Base-by-base conservation (phyloP, 2,888 invertebrate species). In the Hypomecis atomaria region DNA sequence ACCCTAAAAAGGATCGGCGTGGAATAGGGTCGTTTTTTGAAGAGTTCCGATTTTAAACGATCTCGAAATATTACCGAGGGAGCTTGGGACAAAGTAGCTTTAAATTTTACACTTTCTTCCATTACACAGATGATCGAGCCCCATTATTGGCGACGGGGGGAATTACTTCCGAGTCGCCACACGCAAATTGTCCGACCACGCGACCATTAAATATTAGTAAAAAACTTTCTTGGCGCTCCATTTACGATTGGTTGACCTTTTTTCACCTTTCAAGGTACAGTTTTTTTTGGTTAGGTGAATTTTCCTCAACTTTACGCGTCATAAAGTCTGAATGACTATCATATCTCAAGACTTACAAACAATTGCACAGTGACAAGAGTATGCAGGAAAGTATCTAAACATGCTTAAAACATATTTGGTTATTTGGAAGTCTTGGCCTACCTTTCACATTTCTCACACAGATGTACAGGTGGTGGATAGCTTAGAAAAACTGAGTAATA, bases 151-250 rank as follows among this genome's bases (percentile, higher is more conserved):
- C 76, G 77, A 78, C 75, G 75, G 74, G 79, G 81, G 78, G 84
- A 84, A 86, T 86, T 84, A 79, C 82, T 84, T 85, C 83, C 81
- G 82, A 83, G 74, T 80, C 75, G 77, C 77, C 78, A 77, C 83
- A 84, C 83, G 83, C 81, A 81, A 82, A 79, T 77, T 65, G 74
- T 59, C 65, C 68, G 48, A 63, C 70, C 67, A 68, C 65, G 65
- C 67, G 62, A 63, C 68, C 65, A 70, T 71, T 69, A 74, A 65
- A 65, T 69, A 67, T 69, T 66, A 69, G 62, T 68, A 38, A 67
- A 65, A 52, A 70, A 67, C 59, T 67, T 63, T 54, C 57, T 62
- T 59, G 55, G 59, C 59, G 53, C 60, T 61, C 60, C 65, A 65
- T 65, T 60, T 57, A 60, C 65, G 53, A 64, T 53, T 63, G 61